Percentiles rank a stretch among this genome's conserved stretches.
Evolutionary conservation across 2,888 invertebrate species (phyloP).

Genomic region (Torymus texanus): DNA sequence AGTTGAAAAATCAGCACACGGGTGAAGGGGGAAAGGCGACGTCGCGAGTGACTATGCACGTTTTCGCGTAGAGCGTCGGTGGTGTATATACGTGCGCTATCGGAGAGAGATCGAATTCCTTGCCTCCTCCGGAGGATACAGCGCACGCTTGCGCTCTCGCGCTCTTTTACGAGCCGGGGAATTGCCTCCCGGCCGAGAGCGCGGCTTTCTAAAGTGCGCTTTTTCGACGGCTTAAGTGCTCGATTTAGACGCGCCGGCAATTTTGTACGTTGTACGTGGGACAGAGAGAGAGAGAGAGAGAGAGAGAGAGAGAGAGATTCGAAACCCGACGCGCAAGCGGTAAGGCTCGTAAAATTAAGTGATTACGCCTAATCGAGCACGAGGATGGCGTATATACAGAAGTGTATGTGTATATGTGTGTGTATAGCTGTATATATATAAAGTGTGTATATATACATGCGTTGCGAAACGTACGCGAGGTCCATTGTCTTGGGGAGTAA

Average conservation of each 20-base stretch:
- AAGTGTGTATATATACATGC: too few species aligned
- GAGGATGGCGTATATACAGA: too few species aligned
- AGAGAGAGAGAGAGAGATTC: too few species aligned
- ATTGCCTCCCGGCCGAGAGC: too few species aligned
- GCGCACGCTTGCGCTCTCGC: too few species aligned
- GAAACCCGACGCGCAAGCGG: slow-evolving; percentile 1
- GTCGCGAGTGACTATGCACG: slow-evolving; percentile 38
- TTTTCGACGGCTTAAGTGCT: background rate
- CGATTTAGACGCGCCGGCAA: slow-evolving; percentile 7
- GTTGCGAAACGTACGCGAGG: background rate
- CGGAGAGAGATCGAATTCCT: slow-evolving; percentile 3
- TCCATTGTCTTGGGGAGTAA: too few species aligned
- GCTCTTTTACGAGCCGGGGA: slow-evolving; percentile 6
- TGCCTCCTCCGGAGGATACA: background rate
- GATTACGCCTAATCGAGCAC: slow-evolving; percentile 28
- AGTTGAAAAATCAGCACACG: background rate
- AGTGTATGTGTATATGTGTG: too few species aligned
- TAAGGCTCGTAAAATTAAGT: slow-evolving; percentile 46
- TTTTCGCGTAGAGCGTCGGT: background rate
- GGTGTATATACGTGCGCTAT: slow-evolving; percentile 10
- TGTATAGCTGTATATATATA: too few species aligned
- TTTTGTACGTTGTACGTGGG: background rate
- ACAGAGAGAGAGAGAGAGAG: background rate
- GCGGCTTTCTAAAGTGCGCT: slow-evolving; percentile 40
- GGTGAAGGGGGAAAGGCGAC: slow-evolving; percentile 39